Conservation (phyloP, 2,888 invertebrate genomes). For the Andrena haemorrhoa region DNA sequence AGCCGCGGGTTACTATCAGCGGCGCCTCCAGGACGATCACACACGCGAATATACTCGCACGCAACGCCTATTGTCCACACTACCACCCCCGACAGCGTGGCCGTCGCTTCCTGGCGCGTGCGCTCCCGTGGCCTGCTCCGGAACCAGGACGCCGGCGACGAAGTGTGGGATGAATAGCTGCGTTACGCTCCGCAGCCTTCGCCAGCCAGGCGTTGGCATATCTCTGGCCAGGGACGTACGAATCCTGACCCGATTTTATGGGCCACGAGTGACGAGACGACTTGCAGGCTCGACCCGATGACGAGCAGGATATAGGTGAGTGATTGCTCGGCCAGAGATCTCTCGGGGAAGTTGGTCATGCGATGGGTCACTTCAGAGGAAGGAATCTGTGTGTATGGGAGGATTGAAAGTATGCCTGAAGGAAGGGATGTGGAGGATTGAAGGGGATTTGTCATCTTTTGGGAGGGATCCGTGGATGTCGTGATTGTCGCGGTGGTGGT, state of each 20-base stretch:
- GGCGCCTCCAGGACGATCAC: constrained; percentile 63
- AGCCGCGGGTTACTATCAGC: constrained; percentile 40
- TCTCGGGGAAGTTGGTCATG: constrained; percentile 12
- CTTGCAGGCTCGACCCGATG: constrained; percentile 6
- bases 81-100: constrained; percentile 34
- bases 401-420: constrained; percentile 34
- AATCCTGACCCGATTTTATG: constrained; percentile 24
- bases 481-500: no score
- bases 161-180: constrained; percentile 75
- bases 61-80: constrained; percentile 4
- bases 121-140: constrained; percentile 66
- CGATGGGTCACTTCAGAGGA: constrained; percentile 32
- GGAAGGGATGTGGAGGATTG: constrained; percentile 14
- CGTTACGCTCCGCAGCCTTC: constrained; percentile 72
- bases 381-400: constrained; percentile 24
- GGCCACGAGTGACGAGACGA: constrained; percentile 10
- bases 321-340: constrained; percentile 20
- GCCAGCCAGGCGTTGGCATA: constrained; percentile 53
- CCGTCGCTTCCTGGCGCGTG: constrained; percentile 71
- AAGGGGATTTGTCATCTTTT: constrained; percentile 15
- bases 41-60: constrained; percentile 60
- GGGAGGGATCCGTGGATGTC: no score
- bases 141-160: constrained; percentile 70
- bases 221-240: constrained; percentile 53
- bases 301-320: constrained; percentile 35